Evolutionary conservation across 2,888 invertebrate genomes (phyloP).

Genomic region (Drosophila ustulata): DNA sequence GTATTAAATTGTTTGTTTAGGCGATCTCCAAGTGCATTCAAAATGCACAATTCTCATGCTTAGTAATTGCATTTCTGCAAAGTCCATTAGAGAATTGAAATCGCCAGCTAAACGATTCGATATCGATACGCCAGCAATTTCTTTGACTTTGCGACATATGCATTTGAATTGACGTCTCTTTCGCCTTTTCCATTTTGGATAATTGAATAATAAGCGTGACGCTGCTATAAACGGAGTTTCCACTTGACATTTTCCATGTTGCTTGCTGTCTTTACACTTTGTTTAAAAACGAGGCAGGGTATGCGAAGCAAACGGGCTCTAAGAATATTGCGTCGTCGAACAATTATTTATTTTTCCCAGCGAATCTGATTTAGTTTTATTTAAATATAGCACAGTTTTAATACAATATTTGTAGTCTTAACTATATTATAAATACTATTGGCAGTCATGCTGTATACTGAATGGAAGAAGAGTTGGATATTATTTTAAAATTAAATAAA

Average conservation of each 20-base stretch:
- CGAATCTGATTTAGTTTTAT: too few relatives aligned
- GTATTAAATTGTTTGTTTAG: conserved; percentile 5
- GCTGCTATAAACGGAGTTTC: conserved; percentile 52
- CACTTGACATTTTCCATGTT: conserved; percentile 40
- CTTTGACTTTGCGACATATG: conserved; percentile 16
- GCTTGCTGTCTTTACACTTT: conserved; percentile 22
- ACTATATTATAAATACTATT: too few relatives aligned
- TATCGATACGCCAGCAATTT: not conserved
- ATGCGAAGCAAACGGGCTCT: not conserved
- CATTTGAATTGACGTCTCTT: not conserved
- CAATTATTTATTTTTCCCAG: not conserved
- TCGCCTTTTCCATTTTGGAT: conserved; percentile 23
- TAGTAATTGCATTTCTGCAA: conserved; percentile 30
- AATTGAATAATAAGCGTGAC: conserved; percentile 64
- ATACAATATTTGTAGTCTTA: too few relatives aligned
- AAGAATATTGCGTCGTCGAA: not conserved
- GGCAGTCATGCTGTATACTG: too few relatives aligned
- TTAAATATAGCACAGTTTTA: not conserved
- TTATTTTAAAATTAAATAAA: too few relatives aligned
- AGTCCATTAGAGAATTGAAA: conserved; percentile 26
- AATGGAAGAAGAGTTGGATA: too few relatives aligned
- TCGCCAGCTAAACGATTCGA: conserved; percentile 13
- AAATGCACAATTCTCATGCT: conserved; percentile 4
- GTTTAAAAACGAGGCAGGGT: not conserved
- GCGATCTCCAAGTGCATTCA: not conserved